Evolutionary conservation across 2,797 vertebrate genomes (phyloP).

Genomic region (Corythornis leucogaster): DNA sequence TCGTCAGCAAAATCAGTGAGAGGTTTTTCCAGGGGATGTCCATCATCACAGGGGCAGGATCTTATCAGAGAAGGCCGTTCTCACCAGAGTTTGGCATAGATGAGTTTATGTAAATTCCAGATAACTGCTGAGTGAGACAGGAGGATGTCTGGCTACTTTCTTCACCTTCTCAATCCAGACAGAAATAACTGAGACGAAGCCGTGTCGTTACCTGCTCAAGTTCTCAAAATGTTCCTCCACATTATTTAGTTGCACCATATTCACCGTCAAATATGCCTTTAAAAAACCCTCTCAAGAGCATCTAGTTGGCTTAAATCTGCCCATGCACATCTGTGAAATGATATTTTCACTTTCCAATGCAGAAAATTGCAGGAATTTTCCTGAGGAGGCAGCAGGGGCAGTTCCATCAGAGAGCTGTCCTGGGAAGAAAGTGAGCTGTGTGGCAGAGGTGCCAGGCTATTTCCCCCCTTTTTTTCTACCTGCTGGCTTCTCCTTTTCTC

Average conservation of each 20-base stretch:
- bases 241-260: not conserved
- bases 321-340: not conserved
- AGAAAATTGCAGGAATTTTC: not conserved
- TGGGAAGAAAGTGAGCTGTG: not conserved
- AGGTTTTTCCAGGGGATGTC: constrained; percentile 1
- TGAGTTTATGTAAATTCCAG: not conserved
- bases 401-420: not conserved
- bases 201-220: not conserved
- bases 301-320: not conserved
- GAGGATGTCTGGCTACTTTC: constrained; percentile 11
- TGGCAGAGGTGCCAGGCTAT: not conserved
- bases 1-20: constrained; percentile 10
- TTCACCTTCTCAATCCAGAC: not conserved
- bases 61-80: constrained; percentile 8
- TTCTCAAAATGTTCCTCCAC: not conserved
- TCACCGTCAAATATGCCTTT: not conserved
- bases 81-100: not conserved
- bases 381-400: constrained; percentile 10
- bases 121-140: constrained; percentile 20
- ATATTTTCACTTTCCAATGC: constrained; percentile 6
- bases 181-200: not conserved
- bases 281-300: not conserved
- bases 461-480: not conserved
- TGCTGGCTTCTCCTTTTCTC: not conserved
- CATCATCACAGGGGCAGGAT: not conserved